Evolutionary conservation across 2,888 invertebrate species (phyloP).

Genomic region (Galerucella nymphaeae): DNA sequence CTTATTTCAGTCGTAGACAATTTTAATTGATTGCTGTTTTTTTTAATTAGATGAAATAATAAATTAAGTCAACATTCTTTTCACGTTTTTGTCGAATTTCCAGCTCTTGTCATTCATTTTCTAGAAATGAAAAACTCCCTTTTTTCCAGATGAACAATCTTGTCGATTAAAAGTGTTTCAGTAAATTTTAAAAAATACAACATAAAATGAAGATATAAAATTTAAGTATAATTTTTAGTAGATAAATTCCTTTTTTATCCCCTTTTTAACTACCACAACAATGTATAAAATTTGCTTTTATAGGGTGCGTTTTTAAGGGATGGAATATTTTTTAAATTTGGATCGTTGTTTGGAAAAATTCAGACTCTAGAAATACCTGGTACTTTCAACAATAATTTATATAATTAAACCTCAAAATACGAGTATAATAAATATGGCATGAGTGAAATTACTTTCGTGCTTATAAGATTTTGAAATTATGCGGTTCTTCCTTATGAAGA

Average conservation of each 20-base stretch:
- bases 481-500: neutral
- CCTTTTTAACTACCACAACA: too few relatives aligned
- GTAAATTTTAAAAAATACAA: too few relatives aligned
- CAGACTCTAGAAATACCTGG: too few relatives aligned
- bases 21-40: neutral
- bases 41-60: slow-evolving; percentile 5
- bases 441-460: neutral
- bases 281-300: too few relatives aligned
- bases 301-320: too few relatives aligned
- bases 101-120: slow-evolving; percentile 2
- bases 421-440: neutral
- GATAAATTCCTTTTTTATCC: too few relatives aligned
- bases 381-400: neutral
- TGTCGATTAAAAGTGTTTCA: neutral
- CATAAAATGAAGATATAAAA: too few relatives aligned
- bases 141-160: neutral
- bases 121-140: slow-evolving; percentile 5
- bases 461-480: neutral
- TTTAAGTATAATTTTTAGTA: too few relatives aligned
- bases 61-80: neutral
- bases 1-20: neutral
- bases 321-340: too few relatives aligned
- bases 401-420: neutral
- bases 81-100: slow-evolving; percentile 12
- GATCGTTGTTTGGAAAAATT: too few relatives aligned